Conservation (phyloP, 2,888 invertebrate genomes). For the Ophion ellenae region DNA sequence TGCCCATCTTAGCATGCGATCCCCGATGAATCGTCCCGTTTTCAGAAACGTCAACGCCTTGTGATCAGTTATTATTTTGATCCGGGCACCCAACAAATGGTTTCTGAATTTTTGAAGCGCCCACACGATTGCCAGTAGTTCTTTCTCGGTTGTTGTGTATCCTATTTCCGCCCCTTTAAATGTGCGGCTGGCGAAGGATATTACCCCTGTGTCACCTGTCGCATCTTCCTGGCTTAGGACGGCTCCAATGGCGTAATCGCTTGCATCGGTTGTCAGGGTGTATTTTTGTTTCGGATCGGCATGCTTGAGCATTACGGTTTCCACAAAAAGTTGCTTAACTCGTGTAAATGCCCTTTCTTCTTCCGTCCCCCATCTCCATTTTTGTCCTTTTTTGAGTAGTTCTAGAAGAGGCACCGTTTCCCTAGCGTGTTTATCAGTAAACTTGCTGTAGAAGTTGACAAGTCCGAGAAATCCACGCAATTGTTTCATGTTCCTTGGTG, state of each 20-base stretch:
- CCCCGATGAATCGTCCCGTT: neutral
- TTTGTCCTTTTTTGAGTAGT: too few species aligned
- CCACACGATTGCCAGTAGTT: conserved; percentile 8
- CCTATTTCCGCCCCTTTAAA: neutral
- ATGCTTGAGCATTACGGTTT: neutral
- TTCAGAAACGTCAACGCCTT: conserved; percentile 13
- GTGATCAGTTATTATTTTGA: neutral
- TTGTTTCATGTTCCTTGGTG: too few species aligned
- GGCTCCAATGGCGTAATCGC: too few species aligned
- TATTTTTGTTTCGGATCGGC: neutral
- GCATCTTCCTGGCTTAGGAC: too few species aligned
- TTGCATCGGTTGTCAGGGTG: too few species aligned
- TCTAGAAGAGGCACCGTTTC: too few species aligned
- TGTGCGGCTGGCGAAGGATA: too few species aligned
- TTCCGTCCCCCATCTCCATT: too few species aligned
- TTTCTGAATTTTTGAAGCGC: conserved; percentile 8
- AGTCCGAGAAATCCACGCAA: too few species aligned
- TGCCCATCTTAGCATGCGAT: neutral
- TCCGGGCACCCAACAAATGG: neutral
- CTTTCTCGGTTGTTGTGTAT: conserved; percentile 10
- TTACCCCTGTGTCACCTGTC: too few species aligned
- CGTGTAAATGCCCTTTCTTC: neutral
- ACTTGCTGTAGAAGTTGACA: too few species aligned
- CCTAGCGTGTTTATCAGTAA: too few species aligned
- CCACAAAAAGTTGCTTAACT: neutral